Evolutionary conservation across 2,888 invertebrate species (phyloP).

Genomic region (Drosophila nr. perissopoda): DNA sequence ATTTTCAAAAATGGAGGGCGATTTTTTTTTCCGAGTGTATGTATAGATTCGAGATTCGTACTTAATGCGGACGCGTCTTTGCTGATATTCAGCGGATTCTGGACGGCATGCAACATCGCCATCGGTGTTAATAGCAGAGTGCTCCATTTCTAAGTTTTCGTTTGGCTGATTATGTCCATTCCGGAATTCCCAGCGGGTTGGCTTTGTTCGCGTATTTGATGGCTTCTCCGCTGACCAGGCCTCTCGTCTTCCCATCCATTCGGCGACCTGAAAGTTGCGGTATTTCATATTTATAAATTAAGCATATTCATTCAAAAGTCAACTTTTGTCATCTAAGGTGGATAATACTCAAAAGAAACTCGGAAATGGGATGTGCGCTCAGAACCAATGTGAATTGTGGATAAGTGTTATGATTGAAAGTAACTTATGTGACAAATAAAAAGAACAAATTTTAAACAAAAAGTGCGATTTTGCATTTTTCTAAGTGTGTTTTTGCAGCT

Average conservation of each 20-base stretch:
- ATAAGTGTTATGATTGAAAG: conserved; percentile 8
- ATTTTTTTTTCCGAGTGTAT: neutral
- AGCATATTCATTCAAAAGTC: neutral
- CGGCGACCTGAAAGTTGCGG: conserved; percentile 85
- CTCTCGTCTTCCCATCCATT: conserved; percentile 91
- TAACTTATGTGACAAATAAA: conserved; percentile 52
- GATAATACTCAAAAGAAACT: neutral
- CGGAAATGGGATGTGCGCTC: conserved; percentile 15
- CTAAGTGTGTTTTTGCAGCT: conserved; percentile 44
- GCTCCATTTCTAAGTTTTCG: conserved; percentile 85
- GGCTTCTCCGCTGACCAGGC: conserved; percentile 93
- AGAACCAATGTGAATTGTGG: conserved; percentile 28
- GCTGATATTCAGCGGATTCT: conserved; percentile 83
- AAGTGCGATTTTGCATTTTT: conserved; percentile 52
- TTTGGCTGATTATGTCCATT: conserved; percentile 87
- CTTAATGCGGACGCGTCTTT: conserved; percentile 83
- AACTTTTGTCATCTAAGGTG: neutral
- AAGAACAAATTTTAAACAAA: conserved; percentile 30
- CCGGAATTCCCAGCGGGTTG: conserved; percentile 90
- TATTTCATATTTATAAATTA: neutral
- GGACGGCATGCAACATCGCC: conserved; percentile 69
- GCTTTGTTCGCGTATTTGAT: conserved; percentile 88
- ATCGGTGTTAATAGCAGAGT: conserved; percentile 56
- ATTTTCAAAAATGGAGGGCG: neutral
- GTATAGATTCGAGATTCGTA: conserved; percentile 32